These are phyloP conservation scores for Myotis findleyi DNA, from an alignment of 2,797 vertebrate genomes.

Conservation along the genomic window DNA sequence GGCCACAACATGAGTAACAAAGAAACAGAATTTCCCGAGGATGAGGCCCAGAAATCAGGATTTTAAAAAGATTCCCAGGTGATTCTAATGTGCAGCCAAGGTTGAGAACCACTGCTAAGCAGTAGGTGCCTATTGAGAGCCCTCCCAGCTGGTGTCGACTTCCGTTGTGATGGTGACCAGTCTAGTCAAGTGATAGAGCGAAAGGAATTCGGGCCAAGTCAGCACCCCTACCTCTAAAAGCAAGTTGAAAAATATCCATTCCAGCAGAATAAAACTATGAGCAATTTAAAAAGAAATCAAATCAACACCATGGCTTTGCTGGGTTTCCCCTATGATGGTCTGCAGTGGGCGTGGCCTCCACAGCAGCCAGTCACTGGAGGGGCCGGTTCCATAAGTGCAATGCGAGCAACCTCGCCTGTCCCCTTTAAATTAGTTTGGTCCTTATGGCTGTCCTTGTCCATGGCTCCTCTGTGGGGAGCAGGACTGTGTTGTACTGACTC, in stretches of 20 bases:
- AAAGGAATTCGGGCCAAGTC: background rate
- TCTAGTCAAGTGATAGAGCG: background rate
- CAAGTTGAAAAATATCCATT: background rate
- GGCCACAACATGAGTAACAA: too few relatives aligned
- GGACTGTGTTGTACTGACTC: slow-evolving; percentile 82
- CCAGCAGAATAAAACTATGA: slow-evolving; percentile 21
- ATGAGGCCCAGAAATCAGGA: too few relatives aligned
- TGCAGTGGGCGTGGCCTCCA: slow-evolving; percentile 74
- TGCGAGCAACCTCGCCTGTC: slow-evolving; percentile 86
- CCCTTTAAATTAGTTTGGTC: slow-evolving; percentile 87
- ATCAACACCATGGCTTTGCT: slow-evolving; percentile 38
- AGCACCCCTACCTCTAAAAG: background rate
- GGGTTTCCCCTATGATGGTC: slow-evolving; percentile 24
- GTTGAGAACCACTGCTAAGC: too few relatives aligned
- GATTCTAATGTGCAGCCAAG: too few relatives aligned
- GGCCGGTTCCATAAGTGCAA: slow-evolving; percentile 84
- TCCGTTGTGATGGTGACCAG: background rate
- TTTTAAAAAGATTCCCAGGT: too few relatives aligned
- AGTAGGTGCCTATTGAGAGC: background rate
- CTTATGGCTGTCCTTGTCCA: slow-evolving; percentile 80
- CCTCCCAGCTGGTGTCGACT: background rate
- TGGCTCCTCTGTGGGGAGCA: slow-evolving; percentile 83
- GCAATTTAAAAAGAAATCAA: slow-evolving; percentile 44
- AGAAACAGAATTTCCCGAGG: too few relatives aligned
- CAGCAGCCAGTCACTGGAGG: slow-evolving; percentile 61